Evolutionary conservation across 1,140 invertebrate genomes (phyloP), one percentile per base, ranked within the genome.

Genomic region (Hyles vespertilio): DNA sequence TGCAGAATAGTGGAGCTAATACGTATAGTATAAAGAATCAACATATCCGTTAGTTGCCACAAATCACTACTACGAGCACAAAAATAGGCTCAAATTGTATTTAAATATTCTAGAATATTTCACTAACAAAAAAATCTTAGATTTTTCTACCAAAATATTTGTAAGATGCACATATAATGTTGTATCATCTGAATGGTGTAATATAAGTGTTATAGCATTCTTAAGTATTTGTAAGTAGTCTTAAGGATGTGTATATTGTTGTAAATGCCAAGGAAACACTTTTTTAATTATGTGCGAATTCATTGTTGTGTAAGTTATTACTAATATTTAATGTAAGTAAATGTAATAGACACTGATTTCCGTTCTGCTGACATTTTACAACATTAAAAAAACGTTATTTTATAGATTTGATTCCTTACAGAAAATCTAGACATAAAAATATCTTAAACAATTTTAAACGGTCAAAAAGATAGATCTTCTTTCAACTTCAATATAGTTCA

Each of bases 1-100:
- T 43, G 33, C 3, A 40, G 32, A 40, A 43, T 32, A 54, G 12
- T 43, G 52, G 11, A 44, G 11, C 43, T 44, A 44, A 11, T 57
- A 71, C 62, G 32, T 49, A 70, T 74, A 76, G 71, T 71, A 74
- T 82, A 81, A 84, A 84, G 81, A 85, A 87, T 81, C 67, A 69
- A 87, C 81, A 85, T 87, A 87, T 85, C 81, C 62, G 56, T 62
- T 71, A 77, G 75, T 60, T 61, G 74, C 65, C 74, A 79, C 76
- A 74, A 80, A 77, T 61, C 58, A 65, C 50, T 63, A 76, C 57
- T 53, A 51, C 34, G 77, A 85, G 81, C 82, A 87, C 82, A 87
- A 85, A 81, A 44, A 67, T 73, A 76, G 81, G 81, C 81, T 84
- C 84, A 87, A 85, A 84, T 61, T 77, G 52, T 75, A 77, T 67